Base-by-base conservation (phyloP, 2,797 vertebrate species). In the Sebastes paucispinis region DNA sequence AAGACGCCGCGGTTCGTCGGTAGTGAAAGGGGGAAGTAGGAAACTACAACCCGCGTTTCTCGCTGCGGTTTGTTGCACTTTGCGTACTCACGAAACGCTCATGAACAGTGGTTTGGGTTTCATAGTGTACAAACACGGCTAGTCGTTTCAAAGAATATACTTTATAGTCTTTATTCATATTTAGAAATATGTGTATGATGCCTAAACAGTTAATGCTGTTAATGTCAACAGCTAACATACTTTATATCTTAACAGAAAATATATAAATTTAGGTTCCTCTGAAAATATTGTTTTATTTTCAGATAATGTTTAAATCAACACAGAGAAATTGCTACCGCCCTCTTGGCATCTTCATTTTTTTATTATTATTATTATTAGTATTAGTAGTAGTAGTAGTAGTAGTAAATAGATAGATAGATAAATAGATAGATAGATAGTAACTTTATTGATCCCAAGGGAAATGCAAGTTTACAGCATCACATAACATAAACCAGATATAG, bases 21-120 rank as follows among this genome's bases (percentile, higher is more conserved):
- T 2, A 59, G 0, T 3, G 8, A 5, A 4, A 64, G 2, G 2
- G 58, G 32, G 0, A 12, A 1, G 1, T 0, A 0, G 5, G 3
- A 73, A 91, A 97, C 96, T 96, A 96, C 96, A 95, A 84, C 77
- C 91, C 94, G 94, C 95, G 91, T 89, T 90, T 81, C 68, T 52
- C 81, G 31, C 84, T 79, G 88, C 63, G 25, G 87, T 80, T 79
- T 83, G 80, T 73, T 80, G 90, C 86, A 87, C 88, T 94, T 83
- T 91, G 94, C 93, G 94, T 93, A 79, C 85, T 82, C 84, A 54
- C 73, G 85, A 79, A 85, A 85, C 72, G 76, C 57, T 92, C 60
- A 73, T 80, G 81, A 87, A 88, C 59, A 18, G 75, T 59, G 63
- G 20, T 80, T 87, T 84, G 62, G 43, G 36, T 84, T 85, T 69